Conservation (phyloP, 2,797 vertebrate species). For the Oophaga sylvatica region DNA sequence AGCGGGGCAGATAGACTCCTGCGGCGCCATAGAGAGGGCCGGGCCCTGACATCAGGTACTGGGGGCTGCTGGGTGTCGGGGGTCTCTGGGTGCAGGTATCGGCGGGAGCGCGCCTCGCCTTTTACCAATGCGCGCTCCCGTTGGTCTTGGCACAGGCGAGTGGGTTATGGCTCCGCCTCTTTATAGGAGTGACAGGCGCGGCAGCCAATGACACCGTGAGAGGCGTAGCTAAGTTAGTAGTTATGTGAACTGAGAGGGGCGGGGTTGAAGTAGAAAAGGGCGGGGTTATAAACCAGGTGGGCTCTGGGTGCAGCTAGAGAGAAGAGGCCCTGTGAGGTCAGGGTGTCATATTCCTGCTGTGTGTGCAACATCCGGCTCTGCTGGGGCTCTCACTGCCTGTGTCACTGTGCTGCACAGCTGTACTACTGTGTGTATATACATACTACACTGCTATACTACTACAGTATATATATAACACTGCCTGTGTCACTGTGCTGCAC, state of each 20-base stretch:
- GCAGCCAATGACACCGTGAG: not conserved
- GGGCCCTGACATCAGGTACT: not conserved
- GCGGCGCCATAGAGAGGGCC: not conserved
- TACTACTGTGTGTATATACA: not conserved
- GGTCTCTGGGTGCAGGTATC: slow-evolving; percentile 13
- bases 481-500: no score
- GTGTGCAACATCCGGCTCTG: slow-evolving; percentile 12
- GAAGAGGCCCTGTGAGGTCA: slow-evolving; percentile 56
- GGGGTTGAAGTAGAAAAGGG: slow-evolving; percentile 28
- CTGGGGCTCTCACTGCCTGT: not conserved
- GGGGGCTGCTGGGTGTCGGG: not conserved
- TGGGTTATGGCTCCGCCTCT: not conserved
- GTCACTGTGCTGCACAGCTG: not conserved
- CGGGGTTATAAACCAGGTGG: slow-evolving; percentile 39
- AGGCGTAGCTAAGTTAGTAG: accelerated
- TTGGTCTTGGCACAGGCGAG: not conserved
- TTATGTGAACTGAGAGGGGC: not conserved
- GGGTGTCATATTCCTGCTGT: slow-evolving; percentile 45
- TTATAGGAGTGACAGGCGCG: not conserved
- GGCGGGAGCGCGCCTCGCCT: slow-evolving; percentile 34
- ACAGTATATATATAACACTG: not conserved
- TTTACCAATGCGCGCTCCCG: slow-evolving; percentile 30
- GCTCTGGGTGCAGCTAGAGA: slow-evolving; percentile 39
- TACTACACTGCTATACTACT: not conserved
- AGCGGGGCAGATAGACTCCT: not conserved